These are phyloP conservation scores for Oedothorax gibbosus DNA, from an alignment of 1,140 invertebrate genomes.

Conservation along the genomic window DNA sequence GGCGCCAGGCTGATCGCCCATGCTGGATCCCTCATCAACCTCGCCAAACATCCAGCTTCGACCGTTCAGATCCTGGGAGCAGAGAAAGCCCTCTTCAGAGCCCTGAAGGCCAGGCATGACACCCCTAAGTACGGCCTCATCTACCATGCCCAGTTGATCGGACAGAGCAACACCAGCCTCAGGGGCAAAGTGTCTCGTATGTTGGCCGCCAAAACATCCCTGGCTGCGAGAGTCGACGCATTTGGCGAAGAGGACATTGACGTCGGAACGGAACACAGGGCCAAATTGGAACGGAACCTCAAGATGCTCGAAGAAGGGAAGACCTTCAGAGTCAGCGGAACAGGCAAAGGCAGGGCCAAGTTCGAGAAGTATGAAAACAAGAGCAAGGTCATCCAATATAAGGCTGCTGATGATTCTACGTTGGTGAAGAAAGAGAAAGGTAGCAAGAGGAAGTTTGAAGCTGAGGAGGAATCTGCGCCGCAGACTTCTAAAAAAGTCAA, in stretches of 20 bases:
- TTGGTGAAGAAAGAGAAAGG: conserved; percentile 63
- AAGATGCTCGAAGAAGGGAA: conserved; percentile 87
- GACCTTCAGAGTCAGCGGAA: conserved; percentile 80
- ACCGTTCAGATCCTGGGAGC: conserved; percentile 98
- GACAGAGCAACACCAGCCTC: conserved; percentile 85
- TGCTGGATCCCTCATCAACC: conserved; percentile 93
- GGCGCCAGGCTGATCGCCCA: conserved; percentile 96
- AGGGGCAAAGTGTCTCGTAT: conserved; percentile 97
- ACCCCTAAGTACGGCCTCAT: conserved; percentile 99
- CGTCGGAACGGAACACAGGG: conserved; percentile 87
- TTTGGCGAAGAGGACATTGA: conserved; percentile 87
- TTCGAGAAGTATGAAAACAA: conserved; percentile 92
- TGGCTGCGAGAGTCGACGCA: conserved; percentile 95
- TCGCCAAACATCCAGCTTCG: conserved; percentile 98
- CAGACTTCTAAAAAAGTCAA: conserved; percentile 41
- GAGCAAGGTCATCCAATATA: conserved; percentile 71
- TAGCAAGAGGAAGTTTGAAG: conserved; percentile 66
- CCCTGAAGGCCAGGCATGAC: conserved; percentile 96
- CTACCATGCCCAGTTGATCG: conserved; percentile 94
- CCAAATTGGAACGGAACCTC: conserved; percentile 84
- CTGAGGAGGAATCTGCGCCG: conserved; percentile 50
- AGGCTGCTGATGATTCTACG: conserved; percentile 70
- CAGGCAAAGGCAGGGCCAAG: conserved; percentile 84
- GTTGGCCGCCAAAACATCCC: conserved; percentile 93
- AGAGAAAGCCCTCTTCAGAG: conserved; percentile 97